A percentile compares a stretch with the other conserved stretches of the same genome.
Conservation (phyloP, 2,888 invertebrate genomes). For the Oscheius sp. region DNA sequence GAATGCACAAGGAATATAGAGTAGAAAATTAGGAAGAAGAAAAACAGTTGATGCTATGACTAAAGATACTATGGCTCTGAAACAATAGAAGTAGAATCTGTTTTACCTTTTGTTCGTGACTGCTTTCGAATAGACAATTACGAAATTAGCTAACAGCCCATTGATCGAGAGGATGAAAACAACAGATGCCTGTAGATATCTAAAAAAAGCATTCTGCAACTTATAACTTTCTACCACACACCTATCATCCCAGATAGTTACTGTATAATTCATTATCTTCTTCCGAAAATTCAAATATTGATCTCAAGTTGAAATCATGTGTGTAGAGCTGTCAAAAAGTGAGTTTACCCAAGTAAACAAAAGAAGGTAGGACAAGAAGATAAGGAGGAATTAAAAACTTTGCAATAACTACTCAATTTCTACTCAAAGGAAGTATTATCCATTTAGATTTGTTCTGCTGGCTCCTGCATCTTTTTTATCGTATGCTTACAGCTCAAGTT, state of each 20-base stretch:
- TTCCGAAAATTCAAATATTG: no score
- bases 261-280: neutral
- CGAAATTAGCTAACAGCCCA: slow-evolving; percentile 3
- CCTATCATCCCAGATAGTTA: slow-evolving; percentile 8
- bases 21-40: slow-evolving; percentile 2
- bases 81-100: neutral
- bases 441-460: no score
- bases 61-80: neutral
- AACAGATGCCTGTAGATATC: slow-evolving; percentile 1
- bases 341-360: no score
- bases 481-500: no score
- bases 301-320: no score
- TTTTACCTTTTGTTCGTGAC: slow-evolving; percentile 8
- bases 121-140: neutral
- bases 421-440: no score
- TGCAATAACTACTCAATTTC: no score
- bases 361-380: no score
- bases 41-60: neutral
- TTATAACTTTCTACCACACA: neutral
- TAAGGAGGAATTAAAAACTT: no score
- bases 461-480: no score
- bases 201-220: neutral
- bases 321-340: no score
- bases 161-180: neutral
- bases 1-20: slow-evolving; percentile 13